Base-by-base conservation (phyloP, 1,140 invertebrate species). In the Bombus waltoni region DNA sequence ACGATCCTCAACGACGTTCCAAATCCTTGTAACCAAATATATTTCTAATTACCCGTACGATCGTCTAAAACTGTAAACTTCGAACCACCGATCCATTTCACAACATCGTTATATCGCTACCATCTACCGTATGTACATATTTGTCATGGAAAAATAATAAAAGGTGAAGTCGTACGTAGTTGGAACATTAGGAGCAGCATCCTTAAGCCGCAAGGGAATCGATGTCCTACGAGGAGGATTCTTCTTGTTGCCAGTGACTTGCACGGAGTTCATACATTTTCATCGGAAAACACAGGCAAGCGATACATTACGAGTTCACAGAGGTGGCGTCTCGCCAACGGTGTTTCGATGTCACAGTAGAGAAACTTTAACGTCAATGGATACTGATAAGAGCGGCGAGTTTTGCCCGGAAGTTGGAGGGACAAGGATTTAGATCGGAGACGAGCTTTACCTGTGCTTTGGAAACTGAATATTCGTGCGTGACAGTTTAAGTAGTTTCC, bases 111-210 rank as follows among this genome's bases (percentile, higher is more conserved):
- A 3, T 35, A 22, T 10, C 66, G 35, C 18, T 35, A 18, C 13
- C 15, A 35, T 11, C 9, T 11, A n/a, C 28, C 5, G 59, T n/a
- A 62, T 62, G 59, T 53, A 53, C 59, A 68, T 89, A 89, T 91
- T 90, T 91, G 87, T 85, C 80, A 22, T 83, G 71, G 70, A 86
- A 87, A 87, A 85, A 87, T 88, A 85, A 81, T 87, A 89, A 85
- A 91, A 76, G 65, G 66, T 68, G 18, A 44, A 47, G 53, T n/a
- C n/a, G 2, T 15, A 42, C 25, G 35, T n/a, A 28, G 75, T 8
- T 28, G 65, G 57, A 9, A 59, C 42, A 32, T 53, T 42, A 73
- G 25, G 35, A 40, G 47, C 40, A 28, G 35, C 47, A 18, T 81
- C 38, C 57, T 76, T 88, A 73, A 40, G 35, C 59, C 70, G 13